Conservation (phyloP, 2,797 vertebrate species). For the Rhinophrynus dorsalis region DNA sequence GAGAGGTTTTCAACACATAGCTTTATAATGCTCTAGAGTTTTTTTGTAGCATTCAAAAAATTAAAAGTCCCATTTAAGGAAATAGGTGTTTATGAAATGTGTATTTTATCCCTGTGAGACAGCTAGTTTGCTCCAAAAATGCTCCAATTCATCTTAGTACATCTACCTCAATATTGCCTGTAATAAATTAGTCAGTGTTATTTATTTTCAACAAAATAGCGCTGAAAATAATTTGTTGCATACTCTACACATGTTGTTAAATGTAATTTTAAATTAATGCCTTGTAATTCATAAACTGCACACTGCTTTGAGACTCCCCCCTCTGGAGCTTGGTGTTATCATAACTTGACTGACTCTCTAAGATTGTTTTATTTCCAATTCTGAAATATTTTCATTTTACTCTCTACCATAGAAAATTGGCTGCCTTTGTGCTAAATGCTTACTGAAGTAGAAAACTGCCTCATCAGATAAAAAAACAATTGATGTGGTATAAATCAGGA, state of each 20-base stretch:
- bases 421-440: conserved; percentile 71
- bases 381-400: conserved; percentile 77
- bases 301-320: conserved; percentile 63
- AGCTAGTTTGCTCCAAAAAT: too few species aligned
- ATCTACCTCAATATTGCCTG: neutral
- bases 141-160: too few species aligned
- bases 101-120: too few species aligned
- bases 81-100: too few species aligned
- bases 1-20: too few species aligned
- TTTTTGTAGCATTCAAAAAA: too few species aligned
- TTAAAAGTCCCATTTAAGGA: too few species aligned
- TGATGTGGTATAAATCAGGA: conserved; percentile 68
- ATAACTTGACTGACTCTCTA: conserved; percentile 59
- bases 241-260: conserved; percentile 60
- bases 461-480: conserved; percentile 80
- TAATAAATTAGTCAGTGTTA: neutral
- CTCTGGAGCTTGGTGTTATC: conserved; percentile 62
- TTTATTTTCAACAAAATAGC: neutral
- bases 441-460: conserved; percentile 74
- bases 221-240: conserved; percentile 58
- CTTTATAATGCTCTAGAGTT: too few species aligned
- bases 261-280: conserved; percentile 53
- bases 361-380: conserved; percentile 74
- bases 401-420: conserved; percentile 67
- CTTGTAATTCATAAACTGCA: conserved; percentile 49